Evolutionary conservation across 2,888 invertebrate genomes (phyloP), one percentile per base, ranked within the genome.

Genomic region (Drosophila infuscata): DNA sequence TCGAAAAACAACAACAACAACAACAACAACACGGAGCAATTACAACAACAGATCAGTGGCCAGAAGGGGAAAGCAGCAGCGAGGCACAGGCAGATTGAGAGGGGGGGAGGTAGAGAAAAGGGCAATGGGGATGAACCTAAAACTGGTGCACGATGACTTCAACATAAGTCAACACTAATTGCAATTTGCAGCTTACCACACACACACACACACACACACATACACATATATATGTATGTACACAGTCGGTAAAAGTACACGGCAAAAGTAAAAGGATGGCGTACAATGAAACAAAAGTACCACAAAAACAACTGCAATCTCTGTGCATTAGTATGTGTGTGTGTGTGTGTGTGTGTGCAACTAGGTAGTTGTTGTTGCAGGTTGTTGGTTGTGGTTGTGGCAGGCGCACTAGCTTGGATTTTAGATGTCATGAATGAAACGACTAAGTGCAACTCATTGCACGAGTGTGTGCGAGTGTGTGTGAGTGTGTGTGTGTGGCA

Each of bases 151-250:
- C 77, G 74, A 77, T 77, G 78, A 77, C 74, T 77, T 74, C 74
- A 83, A 83, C 85, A 86, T 88, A 86, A 88, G 88, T 86, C 85
- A 86, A 85, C 86, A 86, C 88, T 86, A 86, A 86, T 86, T 86
- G 86, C 86, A 86, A 86, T 85, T 86, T 86, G 88, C 79, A 79
- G 81, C 76, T 78, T 83, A 77, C 71, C 76, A 76, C 74, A 78
- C 65, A 66, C 73, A 61, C 56, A 49, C 53, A 65, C 48, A 32
- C 57, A 69, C 29, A 58, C 17, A 61, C 25, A 59, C 3, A n/a
- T 1, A n/a, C 0, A 41, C 1, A 35, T 35, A 35, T 12, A 33
- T 35, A 25, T 25, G 3, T 35, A 35, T 12, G n/a, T 41, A 41
- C n/a, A 11, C 0, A 20, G 5, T 43, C 20, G 57, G 48, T 30